Evolutionary conservation across 2,797 vertebrate species (phyloP).

Genomic region (Coracias cyanogaster): DNA sequence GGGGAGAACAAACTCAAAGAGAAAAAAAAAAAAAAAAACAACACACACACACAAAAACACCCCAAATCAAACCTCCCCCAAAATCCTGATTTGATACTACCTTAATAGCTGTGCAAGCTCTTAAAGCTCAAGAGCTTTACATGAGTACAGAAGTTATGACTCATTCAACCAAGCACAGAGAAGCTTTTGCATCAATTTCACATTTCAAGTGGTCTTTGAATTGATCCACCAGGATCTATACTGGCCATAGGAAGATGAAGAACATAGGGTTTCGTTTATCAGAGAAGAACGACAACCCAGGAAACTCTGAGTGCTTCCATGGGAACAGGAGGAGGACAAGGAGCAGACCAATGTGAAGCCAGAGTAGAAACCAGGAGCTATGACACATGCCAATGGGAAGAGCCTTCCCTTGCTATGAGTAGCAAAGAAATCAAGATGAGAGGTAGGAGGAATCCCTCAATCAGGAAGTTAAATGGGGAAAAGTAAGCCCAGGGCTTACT

Average conservation of each 20-base stretch:
- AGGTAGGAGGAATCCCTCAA: not conserved
- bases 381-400: fast-evolving
- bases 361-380: not conserved
- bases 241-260: not conserved
- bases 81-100: not conserved
- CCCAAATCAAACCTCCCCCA: not conserved
- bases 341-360: not conserved
- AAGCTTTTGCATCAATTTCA: not conserved
- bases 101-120: not conserved
- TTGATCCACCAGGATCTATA: not conserved
- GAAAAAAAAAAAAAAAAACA: too few species aligned
- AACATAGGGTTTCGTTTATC: not conserved
- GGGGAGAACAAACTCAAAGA: not conserved
- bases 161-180: not conserved
- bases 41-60: not conserved
- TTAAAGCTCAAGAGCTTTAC: not conserved
- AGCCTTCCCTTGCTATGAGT: not conserved
- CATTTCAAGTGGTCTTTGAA: not conserved
- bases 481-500: not conserved
- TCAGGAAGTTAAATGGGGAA: not conserved
- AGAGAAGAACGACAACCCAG: not conserved
- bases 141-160: not conserved
- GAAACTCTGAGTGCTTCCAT: not conserved
- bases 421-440: not conserved
- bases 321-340: not conserved